Evolutionary conservation across 2,797 vertebrate species (phyloP).

Genomic region (Rhinatrema bivittatum): DNA sequence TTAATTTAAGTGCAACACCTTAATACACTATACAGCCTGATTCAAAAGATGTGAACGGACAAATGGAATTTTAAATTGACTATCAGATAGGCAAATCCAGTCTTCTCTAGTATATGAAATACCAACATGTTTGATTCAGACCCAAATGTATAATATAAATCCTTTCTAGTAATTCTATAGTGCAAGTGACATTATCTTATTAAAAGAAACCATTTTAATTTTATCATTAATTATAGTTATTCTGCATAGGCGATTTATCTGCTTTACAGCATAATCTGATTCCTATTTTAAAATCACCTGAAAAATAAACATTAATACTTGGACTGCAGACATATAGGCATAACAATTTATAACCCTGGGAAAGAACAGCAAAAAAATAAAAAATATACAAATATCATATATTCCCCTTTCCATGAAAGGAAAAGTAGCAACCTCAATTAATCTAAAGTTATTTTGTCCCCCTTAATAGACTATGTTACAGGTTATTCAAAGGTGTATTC

Average conservation of each 20-base stretch:
- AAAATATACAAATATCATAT: conserved; percentile 40
- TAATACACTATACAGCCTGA: too few species aligned
- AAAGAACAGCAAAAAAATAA: conserved; percentile 61
- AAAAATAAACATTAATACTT: conserved; percentile 43
- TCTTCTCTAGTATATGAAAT: too few species aligned
- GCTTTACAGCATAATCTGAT: conserved; percentile 30
- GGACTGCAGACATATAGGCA: conserved; percentile 71
- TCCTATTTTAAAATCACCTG: conserved; percentile 36
- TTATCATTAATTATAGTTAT: conserved; percentile 10
- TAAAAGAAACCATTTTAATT: conserved; percentile 9
- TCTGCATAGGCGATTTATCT: conserved; percentile 37
- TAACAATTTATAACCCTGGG: conserved; percentile 79
- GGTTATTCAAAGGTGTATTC: conserved; percentile 60
- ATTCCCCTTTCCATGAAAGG: conserved; percentile 49
- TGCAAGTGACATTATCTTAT: conserved; percentile 50
- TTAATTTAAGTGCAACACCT: too few species aligned
- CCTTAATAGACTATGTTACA: conserved; percentile 58
- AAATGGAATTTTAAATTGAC: too few species aligned
- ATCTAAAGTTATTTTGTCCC: conserved; percentile 39
- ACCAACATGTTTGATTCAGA: too few species aligned
- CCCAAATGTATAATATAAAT: conserved; percentile 35
- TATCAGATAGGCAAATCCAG: too few species aligned
- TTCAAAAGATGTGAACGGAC: too few species aligned
- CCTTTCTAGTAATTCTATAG: conserved; percentile 53
- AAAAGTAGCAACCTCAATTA: conserved; percentile 46